Evolutionary conservation across 2,797 vertebrate species (phyloP), one percentile per base, ranked within the genome.

Genomic region (Liasis olivaceus): DNA sequence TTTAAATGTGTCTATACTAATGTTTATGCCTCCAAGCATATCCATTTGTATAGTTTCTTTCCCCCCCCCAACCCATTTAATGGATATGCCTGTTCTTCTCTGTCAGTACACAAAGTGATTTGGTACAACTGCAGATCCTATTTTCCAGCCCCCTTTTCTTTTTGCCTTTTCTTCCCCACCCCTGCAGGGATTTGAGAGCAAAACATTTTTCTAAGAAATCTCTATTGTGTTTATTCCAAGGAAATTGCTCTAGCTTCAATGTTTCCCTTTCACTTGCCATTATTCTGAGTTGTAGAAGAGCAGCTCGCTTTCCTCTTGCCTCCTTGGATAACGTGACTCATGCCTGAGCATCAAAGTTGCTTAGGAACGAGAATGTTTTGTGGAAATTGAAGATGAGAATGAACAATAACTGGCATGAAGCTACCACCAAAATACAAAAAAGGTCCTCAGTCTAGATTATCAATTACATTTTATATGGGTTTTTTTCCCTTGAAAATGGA

Each of bases 291-390:
- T 26, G 91, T 89, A 94, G 92, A 93, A 86, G 77, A 36, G 85
- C 84, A 85, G 86, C 64, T 42, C 77, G 54, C 91, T 56, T 56
- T 0, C 3, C 56, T 89, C 92, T 93, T 89, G 14, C 85, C 88
- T 91, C 4, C 58, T 59, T 56, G 14, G 54, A 20, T 89, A 88
- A 47, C 60, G 91, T 93, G 66, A 88, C 89, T 90, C 85, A 85
- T 13, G 20, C 15, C 7, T 54, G 20, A 14, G 42, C 9, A 26
- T 51, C 47, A 42, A 66, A 92, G 91, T 84, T 94, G 91, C 88
- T 92, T 87, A 92, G 93, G 88, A 94, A 93, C 94, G 69, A 85
- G 94, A 94, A 69, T 31, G 17, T 56, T 87, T 56, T n/a, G 22
- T 66, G 26, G 60, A 88, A 58, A 94, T 94, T 93, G 86, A 92